A percentile compares a stretch with the other conserved stretches of the same genome.
These are phyloP conservation scores for Octomys mimax DNA, from an alignment of 2,797 vertebrate species.

Conservation along the genomic window DNA sequence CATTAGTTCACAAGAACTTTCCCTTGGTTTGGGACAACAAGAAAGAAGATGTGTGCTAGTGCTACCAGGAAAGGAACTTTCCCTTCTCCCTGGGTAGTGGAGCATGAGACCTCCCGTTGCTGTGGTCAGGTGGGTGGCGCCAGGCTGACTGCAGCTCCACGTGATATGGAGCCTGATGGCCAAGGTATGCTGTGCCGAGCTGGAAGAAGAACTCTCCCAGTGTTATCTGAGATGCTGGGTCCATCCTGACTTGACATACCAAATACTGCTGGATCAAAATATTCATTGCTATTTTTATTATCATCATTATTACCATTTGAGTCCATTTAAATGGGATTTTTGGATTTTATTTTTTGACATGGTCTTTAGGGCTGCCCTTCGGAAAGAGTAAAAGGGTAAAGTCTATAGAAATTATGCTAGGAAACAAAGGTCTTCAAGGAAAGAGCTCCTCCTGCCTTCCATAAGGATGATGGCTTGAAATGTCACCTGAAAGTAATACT, in stretches of 20 bases:
- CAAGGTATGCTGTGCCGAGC: not conserved
- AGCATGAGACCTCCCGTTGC: not conserved
- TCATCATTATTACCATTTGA: not conserved
- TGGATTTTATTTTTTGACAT: not conserved
- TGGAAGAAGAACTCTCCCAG: not conserved
- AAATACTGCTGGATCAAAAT: not conserved
- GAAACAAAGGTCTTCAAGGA: not conserved
- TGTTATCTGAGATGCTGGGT: not conserved
- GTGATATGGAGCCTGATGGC: rapidly evolving
- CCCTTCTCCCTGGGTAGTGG: not conserved
- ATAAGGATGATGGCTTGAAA: not conserved
- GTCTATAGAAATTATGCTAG: not conserved
- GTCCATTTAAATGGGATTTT: not conserved
- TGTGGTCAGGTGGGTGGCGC: not conserved
- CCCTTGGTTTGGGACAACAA: not conserved
- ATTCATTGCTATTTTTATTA: not conserved
- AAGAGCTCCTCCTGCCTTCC: not conserved
- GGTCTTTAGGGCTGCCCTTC: not conserved
- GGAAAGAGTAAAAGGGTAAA: not conserved
- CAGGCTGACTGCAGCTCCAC: not conserved
- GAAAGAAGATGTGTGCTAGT: not conserved
- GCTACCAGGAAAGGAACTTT: not conserved
- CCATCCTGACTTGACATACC: not conserved
- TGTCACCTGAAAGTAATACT: not conserved
- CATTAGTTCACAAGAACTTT: not conserved